A percentile compares a stretch with the other conserved stretches of the same genome.
Evolutionary conservation across 2,888 invertebrate species (phyloP).

Genomic region (Synanthedon vespiformis): DNA sequence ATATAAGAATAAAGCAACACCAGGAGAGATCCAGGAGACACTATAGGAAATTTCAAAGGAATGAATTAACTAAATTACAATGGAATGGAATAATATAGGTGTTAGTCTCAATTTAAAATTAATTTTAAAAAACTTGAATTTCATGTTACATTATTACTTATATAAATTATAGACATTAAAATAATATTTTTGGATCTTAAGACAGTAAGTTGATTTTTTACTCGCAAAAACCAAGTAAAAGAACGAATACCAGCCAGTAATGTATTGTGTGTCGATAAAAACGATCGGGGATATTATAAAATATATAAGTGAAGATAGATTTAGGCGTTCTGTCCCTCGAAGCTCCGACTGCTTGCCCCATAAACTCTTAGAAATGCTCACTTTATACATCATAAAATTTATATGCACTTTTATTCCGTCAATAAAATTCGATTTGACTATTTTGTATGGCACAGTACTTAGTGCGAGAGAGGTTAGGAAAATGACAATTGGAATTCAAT

Average conservation of each 20-base stretch:
- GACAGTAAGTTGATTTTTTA: no score
- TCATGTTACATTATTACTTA: no score
- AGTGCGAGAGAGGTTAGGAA: constrained; percentile 3
- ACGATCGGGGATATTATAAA: neutral
- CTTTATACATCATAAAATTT: constrained; percentile 68
- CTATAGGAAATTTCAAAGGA: no score
- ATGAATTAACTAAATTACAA: no score
- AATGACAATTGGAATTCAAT: constrained; percentile 3
- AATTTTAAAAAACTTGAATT: no score
- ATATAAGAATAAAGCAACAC: no score
- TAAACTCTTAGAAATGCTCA: constrained; percentile 55
- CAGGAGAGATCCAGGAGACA: no score
- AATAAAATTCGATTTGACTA: constrained; percentile 63
- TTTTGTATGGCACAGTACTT: constrained; percentile 28
- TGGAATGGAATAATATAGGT: no score
- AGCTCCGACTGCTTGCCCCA: constrained; percentile 37
- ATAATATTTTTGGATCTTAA: no score
- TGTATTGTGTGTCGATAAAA: neutral
- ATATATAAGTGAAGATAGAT: constrained; percentile 9
- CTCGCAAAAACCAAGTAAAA: no score
- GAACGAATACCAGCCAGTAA: neutral
- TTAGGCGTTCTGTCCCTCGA: constrained; percentile 32
- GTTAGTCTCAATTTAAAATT: no score
- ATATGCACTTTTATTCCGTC: constrained; percentile 63
- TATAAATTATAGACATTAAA: no score